Percentiles rank a stretch among this genome's conserved stretches.
phyloP scores from a whole-genome alignment of 2,113 vertebrate genomes.

The Cygnus atratus region DNA sequence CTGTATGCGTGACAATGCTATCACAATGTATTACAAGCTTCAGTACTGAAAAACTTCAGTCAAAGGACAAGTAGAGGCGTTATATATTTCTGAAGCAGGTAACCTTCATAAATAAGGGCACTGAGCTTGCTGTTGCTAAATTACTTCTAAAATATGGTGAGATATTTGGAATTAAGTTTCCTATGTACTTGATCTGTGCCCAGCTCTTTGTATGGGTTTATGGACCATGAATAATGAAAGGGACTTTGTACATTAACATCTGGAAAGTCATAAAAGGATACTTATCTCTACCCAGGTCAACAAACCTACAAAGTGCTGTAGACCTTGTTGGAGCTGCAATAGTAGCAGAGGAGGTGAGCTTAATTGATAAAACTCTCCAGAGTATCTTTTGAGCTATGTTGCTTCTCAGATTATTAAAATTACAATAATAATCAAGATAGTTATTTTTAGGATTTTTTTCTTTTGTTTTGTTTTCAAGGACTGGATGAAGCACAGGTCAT shows the following conservation, averaged over 20 bases:
- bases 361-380: slow-evolving; percentile 40
- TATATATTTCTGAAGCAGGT: slow-evolving; percentile 24
- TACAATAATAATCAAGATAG: slow-evolving; percentile 38
- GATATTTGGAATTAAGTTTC: slow-evolving; percentile 58
- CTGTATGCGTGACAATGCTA: not conserved
- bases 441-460: not conserved
- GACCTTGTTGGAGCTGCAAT: not conserved
- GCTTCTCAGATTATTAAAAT: slow-evolving; percentile 34
- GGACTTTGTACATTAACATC: slow-evolving; percentile 62
- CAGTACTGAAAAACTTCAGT: slow-evolving; percentile 3
- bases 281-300: slow-evolving; percentile 37
- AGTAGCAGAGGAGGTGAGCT: slow-evolving; percentile 16
- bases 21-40: not conserved
- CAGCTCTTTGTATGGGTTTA: slow-evolving; percentile 48
- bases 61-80: slow-evolving; percentile 12
- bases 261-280: slow-evolving; percentile 61
- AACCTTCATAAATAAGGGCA: slow-evolving; percentile 60
- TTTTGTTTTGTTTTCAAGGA: not conserved
- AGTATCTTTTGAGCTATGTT: not conserved
- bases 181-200: slow-evolving; percentile 48
- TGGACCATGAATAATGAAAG: slow-evolving; percentile 67
- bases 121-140: slow-evolving; percentile 37
- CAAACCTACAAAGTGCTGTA: slow-evolving; percentile 31
- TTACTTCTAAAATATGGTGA: slow-evolving; percentile 57
- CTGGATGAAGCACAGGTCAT: not conserved